Base-by-base conservation (phyloP, 2,888 invertebrate genomes). In the Brassicogethes aeneus region DNA sequence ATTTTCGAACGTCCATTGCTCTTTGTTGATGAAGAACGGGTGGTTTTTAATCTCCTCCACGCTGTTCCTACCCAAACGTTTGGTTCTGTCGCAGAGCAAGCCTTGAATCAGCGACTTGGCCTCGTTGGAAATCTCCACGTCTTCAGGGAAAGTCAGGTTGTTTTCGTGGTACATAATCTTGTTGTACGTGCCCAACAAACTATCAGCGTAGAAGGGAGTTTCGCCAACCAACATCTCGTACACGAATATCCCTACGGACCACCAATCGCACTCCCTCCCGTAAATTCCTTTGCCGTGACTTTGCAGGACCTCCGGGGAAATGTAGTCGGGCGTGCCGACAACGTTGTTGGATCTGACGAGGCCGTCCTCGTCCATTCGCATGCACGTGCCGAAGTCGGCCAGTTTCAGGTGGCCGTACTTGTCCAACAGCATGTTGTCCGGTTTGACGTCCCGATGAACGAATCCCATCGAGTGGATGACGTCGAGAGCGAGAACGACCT, bases 361-460 rank as follows among this genome's bases (percentile, higher is more conserved):
- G 2, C 97, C 96, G 69, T 96, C 94, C 52, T 77, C 73, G 54
- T 95, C 94, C 96, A 99, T 96, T 61, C 94, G 80, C 91, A 99
- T 96, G 69, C 99, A 99, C 12, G 99, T 99, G 39, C 99, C 99
- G 73, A 99, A 99, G 72, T 99, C 99, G n/a, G 99, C 96, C 56
- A 99, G 71, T 69, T 97, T 99, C 45, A 99, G 74, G 69, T 99
- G 99, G 3, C 99, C 99, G 68, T 85, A 75, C 64, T 84, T 86
- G 66, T 97, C 96, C 54, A 97, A 76, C 48, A 97, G 73, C 95
- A 97, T 96, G 69, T 97, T 97, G 64, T 97, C 99, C 37, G 99
- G 99, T 70, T 99, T 99, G 1, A 99, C 95, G 72, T 99, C 99
- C 57, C 96, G 80, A 70, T 81, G 89, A 46, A 85, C 85, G 72